Evolutionary conservation across 2,888 invertebrate genomes (phyloP).

Genomic region (Spilosoma lubricipeda): DNA sequence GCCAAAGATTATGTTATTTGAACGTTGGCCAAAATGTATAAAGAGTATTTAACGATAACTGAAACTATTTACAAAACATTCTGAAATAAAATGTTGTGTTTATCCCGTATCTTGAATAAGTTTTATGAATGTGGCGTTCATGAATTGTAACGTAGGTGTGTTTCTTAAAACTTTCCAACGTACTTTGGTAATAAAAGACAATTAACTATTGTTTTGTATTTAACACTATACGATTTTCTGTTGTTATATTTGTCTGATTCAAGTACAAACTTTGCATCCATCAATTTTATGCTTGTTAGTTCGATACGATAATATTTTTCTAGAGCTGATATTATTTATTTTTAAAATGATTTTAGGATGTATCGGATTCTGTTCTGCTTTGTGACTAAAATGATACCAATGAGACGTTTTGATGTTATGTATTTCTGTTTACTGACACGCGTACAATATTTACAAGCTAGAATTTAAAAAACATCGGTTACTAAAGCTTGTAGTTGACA

Average conservation of each 20-base stretch:
- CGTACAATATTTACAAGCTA: not conserved
- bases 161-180: not conserved
- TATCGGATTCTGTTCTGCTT: not conserved
- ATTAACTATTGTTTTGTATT: not conserved
- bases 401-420: not conserved
- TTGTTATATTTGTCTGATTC: not conserved
- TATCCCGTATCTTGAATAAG: not conserved
- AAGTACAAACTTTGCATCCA: not conserved
- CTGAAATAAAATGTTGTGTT: not conserved
- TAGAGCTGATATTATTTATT: not conserved
- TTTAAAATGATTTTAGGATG: not conserved
- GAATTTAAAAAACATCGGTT: not conserved
- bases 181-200: not conserved
- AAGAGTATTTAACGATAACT: conserved; percentile 3
- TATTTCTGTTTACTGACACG: not conserved
- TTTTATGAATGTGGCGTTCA: not conserved
- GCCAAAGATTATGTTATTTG: conserved; percentile 2
- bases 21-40: conserved; percentile 9
- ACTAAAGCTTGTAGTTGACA: not conserved
- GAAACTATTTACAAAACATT: conserved; percentile 13
- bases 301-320: too few relatives aligned
- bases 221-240: not conserved
- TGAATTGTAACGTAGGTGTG: not conserved
- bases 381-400: not conserved
- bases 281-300: not conserved